A percentile compares a stretch with the other conserved stretches of the same genome.
Conservation (phyloP, 2,888 invertebrate species). For the Ditylenchus weischeri region DNA sequence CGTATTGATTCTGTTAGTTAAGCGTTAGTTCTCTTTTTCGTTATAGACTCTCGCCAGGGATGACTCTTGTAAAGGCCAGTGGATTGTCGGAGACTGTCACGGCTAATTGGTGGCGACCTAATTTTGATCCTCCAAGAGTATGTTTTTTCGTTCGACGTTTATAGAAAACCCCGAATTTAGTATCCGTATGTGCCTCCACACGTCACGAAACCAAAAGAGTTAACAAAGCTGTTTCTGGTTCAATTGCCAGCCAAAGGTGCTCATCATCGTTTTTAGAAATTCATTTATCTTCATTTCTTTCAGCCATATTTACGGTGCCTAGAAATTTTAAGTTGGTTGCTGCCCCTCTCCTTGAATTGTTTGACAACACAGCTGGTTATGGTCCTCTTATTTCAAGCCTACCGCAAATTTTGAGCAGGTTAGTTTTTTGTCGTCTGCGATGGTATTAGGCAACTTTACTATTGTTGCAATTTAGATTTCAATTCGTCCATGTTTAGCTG, state of each 20-base stretch:
- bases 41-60: constrained; percentile 86
- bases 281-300: constrained; percentile 26
- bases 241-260: constrained; percentile 91
- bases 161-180: constrained; percentile 48
- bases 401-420: constrained; percentile 88
- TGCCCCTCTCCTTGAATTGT: constrained; percentile 94
- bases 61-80: constrained; percentile 93
- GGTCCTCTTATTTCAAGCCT: constrained; percentile 97
- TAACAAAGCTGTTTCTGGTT: constrained; percentile 90
- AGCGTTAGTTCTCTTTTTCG: constrained; percentile 7
- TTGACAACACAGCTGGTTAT: constrained; percentile 97
- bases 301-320: constrained; percentile 92
- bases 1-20: too few relatives aligned
- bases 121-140: constrained; percentile 94
- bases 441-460: too few relatives aligned
- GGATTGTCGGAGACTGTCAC: constrained; percentile 94
- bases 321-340: constrained; percentile 99
- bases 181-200: constrained; percentile 99
- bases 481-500: too few relatives aligned
- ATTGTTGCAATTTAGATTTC: too few relatives aligned
- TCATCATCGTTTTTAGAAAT: not conserved
- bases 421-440: not conserved
- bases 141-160: constrained; percentile 3
- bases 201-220: constrained; percentile 98
- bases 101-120: constrained; percentile 99